Conservation (phyloP, 2,113 vertebrate species). For the Platichthys flesus region DNA sequence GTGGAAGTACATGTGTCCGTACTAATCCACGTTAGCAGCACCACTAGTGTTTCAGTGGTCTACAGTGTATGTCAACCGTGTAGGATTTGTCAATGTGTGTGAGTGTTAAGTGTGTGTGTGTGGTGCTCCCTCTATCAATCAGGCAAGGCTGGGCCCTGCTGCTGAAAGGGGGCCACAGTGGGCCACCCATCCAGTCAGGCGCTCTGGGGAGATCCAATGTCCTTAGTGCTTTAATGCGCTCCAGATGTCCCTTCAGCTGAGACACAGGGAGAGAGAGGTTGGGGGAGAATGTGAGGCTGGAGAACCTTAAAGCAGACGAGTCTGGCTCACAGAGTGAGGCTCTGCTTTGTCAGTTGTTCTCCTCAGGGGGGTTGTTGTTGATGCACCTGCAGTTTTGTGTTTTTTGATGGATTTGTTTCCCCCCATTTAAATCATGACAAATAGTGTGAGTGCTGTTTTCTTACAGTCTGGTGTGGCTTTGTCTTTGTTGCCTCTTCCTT, state of each 20-base stretch:
- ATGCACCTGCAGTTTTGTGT: conserved; percentile 72
- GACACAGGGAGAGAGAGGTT: not conserved
- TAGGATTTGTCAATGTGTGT: conserved; percentile 63
- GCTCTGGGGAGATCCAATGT: conserved; percentile 83
- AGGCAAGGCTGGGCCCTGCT: conserved; percentile 66
- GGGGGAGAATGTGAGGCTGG: conserved; percentile 31
- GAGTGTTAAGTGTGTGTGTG: conserved; percentile 64
- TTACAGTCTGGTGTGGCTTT: conserved; percentile 6
- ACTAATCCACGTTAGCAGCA: conserved; percentile 53
- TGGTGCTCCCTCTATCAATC: conserved; percentile 80
- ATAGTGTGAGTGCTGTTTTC: not conserved
- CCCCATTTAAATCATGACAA: conserved; percentile 1
- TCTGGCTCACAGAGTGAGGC: conserved; percentile 28
- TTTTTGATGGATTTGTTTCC: not conserved
- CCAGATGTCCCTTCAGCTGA: conserved; percentile 82
- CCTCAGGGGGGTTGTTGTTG: conserved; percentile 49
- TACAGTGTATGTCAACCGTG: conserved; percentile 31
- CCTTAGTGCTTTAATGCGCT: conserved; percentile 80
- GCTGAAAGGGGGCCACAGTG: conserved; percentile 79
- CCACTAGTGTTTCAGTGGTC: conserved; percentile 12
- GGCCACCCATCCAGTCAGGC: conserved; percentile 84
- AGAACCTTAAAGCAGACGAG: conserved; percentile 34
- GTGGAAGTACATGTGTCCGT: conserved; percentile 45
- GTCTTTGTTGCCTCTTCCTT: not conserved
- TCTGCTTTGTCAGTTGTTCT: conserved; percentile 49